Evolutionary conservation across 2,113 vertebrate species (phyloP).

Genomic region (Pedetes capensis): DNA sequence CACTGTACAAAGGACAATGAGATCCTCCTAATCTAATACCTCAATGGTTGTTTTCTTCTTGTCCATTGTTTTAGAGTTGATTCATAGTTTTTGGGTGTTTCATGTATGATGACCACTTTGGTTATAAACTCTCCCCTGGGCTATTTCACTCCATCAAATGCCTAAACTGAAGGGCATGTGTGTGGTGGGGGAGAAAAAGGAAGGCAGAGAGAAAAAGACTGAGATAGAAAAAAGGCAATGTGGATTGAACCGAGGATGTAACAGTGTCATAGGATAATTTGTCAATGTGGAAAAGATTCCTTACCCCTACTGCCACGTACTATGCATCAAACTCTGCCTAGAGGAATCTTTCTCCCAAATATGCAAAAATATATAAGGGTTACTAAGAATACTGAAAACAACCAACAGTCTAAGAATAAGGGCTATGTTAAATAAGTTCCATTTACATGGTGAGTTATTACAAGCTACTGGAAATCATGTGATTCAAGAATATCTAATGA

Average conservation of each 20-base stretch:
- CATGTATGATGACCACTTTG: neutral
- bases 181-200: neutral
- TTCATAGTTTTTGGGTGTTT: neutral
- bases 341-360: neutral
- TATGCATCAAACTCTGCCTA: neutral
- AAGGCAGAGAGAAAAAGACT: neutral
- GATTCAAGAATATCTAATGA: neutral
- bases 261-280: neutral
- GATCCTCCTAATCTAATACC: neutral
- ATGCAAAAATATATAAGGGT: neutral
- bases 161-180: neutral
- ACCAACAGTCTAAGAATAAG: neutral
- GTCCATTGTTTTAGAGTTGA: neutral
- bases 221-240: neutral
- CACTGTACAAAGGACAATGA: neutral
- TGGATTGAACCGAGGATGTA: neutral
- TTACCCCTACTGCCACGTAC: neutral
- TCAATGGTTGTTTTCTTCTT: neutral
- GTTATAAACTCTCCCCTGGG: neutral
- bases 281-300: neutral
- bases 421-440: neutral
- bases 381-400: neutral
- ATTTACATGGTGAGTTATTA: neutral
- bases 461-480: neutral
- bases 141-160: neutral